Evolutionary conservation across 37 sponge, comb jelly and placozoan species (phyloP).

Genomic region (Beroe ovata): DNA sequence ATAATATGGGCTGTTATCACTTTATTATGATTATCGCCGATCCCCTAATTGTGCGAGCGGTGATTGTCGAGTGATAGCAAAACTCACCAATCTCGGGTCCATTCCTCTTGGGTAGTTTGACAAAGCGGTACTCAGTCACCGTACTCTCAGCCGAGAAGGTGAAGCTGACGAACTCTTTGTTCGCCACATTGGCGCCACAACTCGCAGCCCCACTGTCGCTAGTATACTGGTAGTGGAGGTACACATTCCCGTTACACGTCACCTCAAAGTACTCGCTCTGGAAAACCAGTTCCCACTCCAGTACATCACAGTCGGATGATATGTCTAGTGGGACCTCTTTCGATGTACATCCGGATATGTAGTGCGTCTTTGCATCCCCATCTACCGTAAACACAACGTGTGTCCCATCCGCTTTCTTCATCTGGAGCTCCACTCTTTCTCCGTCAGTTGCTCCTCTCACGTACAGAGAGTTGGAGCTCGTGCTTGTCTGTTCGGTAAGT

Average conservation of each 20-base stretch:
- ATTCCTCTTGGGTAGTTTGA: not conserved
- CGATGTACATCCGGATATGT: conserved; percentile 5
- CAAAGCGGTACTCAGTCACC: not conserved
- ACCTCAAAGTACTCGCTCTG: not conserved
- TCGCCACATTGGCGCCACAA: not conserved
- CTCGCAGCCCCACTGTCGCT: not conserved
- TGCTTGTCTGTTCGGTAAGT: not conserved
- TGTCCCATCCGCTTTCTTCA: not conserved
- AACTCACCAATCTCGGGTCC: no score
- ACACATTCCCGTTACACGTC: not conserved
- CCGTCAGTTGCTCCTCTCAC: not conserved
- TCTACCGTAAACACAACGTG: not conserved
- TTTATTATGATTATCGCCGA: no score
- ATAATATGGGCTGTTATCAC: no score
- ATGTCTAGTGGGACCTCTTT: not conserved
- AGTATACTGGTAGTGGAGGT: not conserved
- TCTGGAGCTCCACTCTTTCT: not conserved
- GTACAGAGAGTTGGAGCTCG: not conserved
- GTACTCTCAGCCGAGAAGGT: not conserved
- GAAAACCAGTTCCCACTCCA: not conserved
- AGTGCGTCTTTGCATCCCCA: not conserved
- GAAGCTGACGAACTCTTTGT: not conserved
- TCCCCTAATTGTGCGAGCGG: no score
- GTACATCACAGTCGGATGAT: not conserved
- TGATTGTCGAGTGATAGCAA: no score